A percentile compares a stretch with the other conserved stretches of the same genome.
Evolutionary conservation across 2,888 invertebrate genomes (phyloP).

Genomic region (Magallana nippona): DNA sequence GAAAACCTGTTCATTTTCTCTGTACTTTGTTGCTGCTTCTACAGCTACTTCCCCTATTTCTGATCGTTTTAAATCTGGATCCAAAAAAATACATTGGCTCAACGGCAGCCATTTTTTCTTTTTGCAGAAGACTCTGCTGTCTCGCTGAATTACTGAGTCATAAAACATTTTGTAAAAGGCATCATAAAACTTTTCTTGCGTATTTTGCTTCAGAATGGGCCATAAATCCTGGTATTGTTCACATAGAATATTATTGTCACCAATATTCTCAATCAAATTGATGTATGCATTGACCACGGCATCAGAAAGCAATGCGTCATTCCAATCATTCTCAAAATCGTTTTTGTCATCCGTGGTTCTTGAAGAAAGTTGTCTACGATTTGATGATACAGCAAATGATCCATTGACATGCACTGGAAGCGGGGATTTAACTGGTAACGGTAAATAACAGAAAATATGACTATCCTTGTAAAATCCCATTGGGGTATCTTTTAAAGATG

Average conservation of each 20-base stretch:
- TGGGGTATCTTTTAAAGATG: constrained; percentile 39
- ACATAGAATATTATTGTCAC: neutral
- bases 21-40: constrained; percentile 30
- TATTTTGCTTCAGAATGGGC: constrained; percentile 41
- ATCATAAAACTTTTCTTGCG: neutral
- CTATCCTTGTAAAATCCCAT: constrained; percentile 60
- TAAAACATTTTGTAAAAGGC: constrained; percentile 47
- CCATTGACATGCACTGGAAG: constrained; percentile 75
- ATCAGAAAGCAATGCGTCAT: constrained; percentile 56
- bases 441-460: constrained; percentile 65
- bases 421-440: constrained; percentile 67
- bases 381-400: constrained; percentile 72
- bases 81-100: constrained; percentile 49
- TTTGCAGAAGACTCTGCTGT: constrained; percentile 49
- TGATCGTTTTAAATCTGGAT: constrained; percentile 36
- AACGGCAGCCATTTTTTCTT: constrained; percentile 41
- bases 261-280: constrained; percentile 46
- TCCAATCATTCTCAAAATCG: constrained; percentile 52
- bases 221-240: constrained; percentile 50
- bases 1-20: neutral
- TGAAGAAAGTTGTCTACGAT: constrained; percentile 66
- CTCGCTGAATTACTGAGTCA: constrained; percentile 16
- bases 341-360: constrained; percentile 69
- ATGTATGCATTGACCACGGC: constrained; percentile 53
- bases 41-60: constrained; percentile 44